These are phyloP conservation scores for Anthopleura sola DNA, from an alignment of 64 coral and sea anemone species.

Conservation along the genomic window DNA sequence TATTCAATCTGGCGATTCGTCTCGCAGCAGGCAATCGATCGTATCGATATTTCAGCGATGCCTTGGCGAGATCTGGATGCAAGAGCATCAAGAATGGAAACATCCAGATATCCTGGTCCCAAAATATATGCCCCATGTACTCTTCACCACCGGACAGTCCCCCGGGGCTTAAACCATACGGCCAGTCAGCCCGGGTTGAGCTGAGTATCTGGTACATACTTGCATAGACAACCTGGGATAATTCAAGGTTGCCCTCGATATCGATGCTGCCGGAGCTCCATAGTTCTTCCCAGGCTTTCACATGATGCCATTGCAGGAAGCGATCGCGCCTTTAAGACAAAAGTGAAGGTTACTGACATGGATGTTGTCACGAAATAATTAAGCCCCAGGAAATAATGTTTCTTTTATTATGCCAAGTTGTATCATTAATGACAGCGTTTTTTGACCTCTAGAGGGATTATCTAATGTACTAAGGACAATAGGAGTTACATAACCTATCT, in stretches of 20 bases:
- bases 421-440: too few relatives aligned
- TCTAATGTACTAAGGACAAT: too few relatives aligned
- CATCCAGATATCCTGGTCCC: conserved; percentile 97
- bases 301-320: conserved; percentile 40
- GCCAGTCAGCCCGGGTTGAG: conserved; percentile 78
- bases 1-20: conserved; percentile 61
- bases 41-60: conserved; percentile 69
- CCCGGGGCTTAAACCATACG: conserved; percentile 76
- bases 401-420: too few relatives aligned
- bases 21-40: conserved; percentile 78
- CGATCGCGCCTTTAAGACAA: background rate
- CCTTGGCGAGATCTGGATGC: conserved; percentile 68
- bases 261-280: conserved; percentile 68
- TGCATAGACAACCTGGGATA: conserved; percentile 66
- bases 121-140: conserved; percentile 94
- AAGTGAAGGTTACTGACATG: too few relatives aligned
- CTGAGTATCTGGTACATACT: conserved; percentile 87
- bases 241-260: conserved; percentile 54
- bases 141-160: conserved; percentile 76
- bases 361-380: too few relatives aligned
- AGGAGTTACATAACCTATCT: too few relatives aligned
- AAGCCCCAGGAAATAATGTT: too few relatives aligned
- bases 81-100: conserved; percentile 70
- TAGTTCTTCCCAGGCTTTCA: conserved; percentile 64
- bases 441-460: too few relatives aligned